Conservation (phyloP, 1,140 invertebrate genomes). For the Pomacea maculata region DNA sequence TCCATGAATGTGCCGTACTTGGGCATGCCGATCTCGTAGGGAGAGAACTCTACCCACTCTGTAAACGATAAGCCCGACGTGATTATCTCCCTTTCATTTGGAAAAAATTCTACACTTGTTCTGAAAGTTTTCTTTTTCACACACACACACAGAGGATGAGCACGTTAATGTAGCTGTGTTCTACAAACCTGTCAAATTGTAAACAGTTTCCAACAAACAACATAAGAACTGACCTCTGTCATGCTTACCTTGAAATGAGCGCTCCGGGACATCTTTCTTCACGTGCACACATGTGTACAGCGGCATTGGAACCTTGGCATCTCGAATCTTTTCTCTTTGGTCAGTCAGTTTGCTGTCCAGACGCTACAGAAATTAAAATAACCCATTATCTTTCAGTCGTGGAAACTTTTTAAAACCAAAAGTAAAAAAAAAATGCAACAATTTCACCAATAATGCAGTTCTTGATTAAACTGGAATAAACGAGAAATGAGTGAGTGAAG, state of each 20-base stretch:
- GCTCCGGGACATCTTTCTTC: conserved; percentile 67
- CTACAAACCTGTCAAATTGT: too few species aligned
- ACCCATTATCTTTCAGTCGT: too few species aligned
- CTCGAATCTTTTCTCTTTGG: conserved; percentile 58
- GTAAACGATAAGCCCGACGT: conserved; percentile 20
- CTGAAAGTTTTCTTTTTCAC: too few species aligned
- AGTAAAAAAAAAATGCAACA: too few species aligned
- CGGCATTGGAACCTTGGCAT: conserved; percentile 64
- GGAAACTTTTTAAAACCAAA: too few species aligned
- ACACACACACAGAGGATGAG: too few species aligned
- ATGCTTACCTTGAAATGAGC: conserved; percentile 65
- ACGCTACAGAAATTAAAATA: conserved; percentile 45
- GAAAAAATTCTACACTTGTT: too few species aligned
- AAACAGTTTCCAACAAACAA: not conserved
- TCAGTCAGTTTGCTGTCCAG: conserved; percentile 62
- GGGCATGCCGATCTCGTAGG: conserved; percentile 68
- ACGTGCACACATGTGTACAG: conserved; percentile 69
- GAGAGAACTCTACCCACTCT: conserved; percentile 70
- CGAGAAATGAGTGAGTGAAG: not conserved
- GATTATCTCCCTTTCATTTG: not conserved
- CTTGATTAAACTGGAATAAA: too few species aligned
- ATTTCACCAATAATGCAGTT: too few species aligned
- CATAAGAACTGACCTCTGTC: not conserved
- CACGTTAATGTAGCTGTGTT: too few species aligned
- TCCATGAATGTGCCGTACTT: conserved; percentile 70